Percentiles rank a stretch among this genome's conserved stretches.
Evolutionary conservation across 2,888 invertebrate species (phyloP).

Genomic region (Lapara coniferarum): DNA sequence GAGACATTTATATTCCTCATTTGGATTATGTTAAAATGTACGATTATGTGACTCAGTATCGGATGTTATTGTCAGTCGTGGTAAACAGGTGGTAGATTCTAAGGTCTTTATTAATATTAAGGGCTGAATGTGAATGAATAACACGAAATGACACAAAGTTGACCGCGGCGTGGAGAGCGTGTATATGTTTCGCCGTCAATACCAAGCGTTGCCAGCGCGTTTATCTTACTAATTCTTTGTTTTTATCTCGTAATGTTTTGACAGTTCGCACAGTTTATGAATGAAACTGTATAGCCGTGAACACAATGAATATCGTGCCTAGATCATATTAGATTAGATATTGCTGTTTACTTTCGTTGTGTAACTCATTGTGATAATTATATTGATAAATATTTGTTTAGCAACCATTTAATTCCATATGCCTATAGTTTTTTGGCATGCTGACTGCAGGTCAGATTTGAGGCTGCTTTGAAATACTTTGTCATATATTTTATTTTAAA

Average conservation of each 20-base stretch:
- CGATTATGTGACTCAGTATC: slow-evolving; percentile 20
- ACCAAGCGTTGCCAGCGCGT: slow-evolving; percentile 39
- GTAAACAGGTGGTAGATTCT: slow-evolving; percentile 76
- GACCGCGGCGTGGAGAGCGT: slow-evolving; percentile 35
- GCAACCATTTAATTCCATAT: neutral
- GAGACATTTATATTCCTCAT: neutral
- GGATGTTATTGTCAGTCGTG: slow-evolving; percentile 69
- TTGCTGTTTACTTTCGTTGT: slow-evolving; percentile 48
- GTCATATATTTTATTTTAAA: too few relatives aligned
- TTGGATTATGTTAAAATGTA: neutral
- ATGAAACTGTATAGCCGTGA: slow-evolving; percentile 74
- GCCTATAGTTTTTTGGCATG: neutral
- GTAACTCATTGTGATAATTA: slow-evolving; percentile 33
- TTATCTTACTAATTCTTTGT: slow-evolving; percentile 59
- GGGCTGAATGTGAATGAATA: slow-evolving; percentile 59
- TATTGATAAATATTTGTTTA: slow-evolving; percentile 24
- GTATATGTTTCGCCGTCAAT: slow-evolving; percentile 38
- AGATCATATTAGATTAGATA: slow-evolving; percentile 70
- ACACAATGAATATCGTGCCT: slow-evolving; percentile 72
- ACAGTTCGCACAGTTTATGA: slow-evolving; percentile 78
- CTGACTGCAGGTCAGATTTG: neutral
- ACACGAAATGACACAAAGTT: slow-evolving; percentile 40
- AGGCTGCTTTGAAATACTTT: neutral
- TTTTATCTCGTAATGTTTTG: slow-evolving; percentile 69
- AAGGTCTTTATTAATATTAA: slow-evolving; percentile 51